Evolutionary conservation across 2,888 invertebrate genomes (phyloP).

Genomic region (Acanthosepion esculentum): DNA sequence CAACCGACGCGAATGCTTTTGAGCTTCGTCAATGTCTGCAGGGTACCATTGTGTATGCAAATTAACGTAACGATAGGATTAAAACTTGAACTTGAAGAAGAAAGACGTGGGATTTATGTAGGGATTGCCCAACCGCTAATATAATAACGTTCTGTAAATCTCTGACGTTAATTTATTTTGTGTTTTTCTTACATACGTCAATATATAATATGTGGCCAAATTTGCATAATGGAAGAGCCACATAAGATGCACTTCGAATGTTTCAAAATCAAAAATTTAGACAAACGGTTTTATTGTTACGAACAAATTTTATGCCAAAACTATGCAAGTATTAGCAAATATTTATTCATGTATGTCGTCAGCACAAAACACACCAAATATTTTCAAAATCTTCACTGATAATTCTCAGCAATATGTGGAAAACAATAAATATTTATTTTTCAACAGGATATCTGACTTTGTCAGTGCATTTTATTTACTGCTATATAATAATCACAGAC

Average conservation of each 20-base stretch:
- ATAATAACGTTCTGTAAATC: neutral
- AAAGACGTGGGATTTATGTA: neutral
- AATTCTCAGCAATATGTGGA: neutral
- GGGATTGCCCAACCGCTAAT: neutral
- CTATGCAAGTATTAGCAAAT: too few relatives aligned
- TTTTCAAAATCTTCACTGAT: too few relatives aligned
- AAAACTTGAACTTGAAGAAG: neutral
- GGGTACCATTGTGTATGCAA: neutral
- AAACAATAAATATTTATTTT: neutral
- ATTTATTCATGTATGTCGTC: too few relatives aligned
- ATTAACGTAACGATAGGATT: neutral
- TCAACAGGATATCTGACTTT: too few relatives aligned
- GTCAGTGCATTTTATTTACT: too few relatives aligned
- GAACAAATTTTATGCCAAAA: too few relatives aligned
- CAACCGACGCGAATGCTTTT: neutral
- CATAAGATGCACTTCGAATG: too few relatives aligned
- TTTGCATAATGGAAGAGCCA: too few relatives aligned
- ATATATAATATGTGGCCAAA: neutral
- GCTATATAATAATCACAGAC: too few relatives aligned
- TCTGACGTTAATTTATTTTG: neutral
- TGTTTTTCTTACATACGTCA: neutral
- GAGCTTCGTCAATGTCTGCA: neutral
- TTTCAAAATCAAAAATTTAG: too few relatives aligned
- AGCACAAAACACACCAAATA: too few relatives aligned
- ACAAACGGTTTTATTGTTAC: too few relatives aligned